Evolutionary conservation across 2,797 vertebrate genomes (phyloP).

Genomic region (Iguana delicatissima): DNA sequence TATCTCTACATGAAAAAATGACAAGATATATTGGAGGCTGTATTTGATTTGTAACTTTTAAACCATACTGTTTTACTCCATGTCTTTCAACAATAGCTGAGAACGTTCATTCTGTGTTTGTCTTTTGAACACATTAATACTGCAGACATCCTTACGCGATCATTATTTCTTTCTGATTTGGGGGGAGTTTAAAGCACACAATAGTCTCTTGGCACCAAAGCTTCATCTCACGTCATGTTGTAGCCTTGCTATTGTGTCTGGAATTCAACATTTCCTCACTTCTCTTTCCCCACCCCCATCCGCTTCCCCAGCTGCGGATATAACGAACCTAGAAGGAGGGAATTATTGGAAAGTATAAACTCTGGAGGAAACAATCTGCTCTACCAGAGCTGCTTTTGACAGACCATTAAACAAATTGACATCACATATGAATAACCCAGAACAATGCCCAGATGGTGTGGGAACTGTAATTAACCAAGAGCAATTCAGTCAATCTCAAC

Average conservation of each 20-base stretch:
- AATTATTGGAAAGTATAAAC: conserved; percentile 36
- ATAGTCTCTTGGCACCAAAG: background rate
- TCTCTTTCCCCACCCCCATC: background rate
- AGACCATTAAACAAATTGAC: conserved; percentile 39
- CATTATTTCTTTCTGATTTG: background rate
- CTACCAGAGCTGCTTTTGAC: conserved; percentile 33
- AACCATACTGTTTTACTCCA: background rate
- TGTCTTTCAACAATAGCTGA: background rate
- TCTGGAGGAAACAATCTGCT: conserved; percentile 13
- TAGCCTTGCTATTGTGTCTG: conserved; percentile 8
- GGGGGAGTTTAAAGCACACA: conserved; percentile 6
- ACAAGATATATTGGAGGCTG: too few species aligned
- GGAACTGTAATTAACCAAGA: conserved; percentile 52
- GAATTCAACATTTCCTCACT: conserved; percentile 32
- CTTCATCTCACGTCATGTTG: background rate
- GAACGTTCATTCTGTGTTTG: background rate
- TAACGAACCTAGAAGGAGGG: conserved; percentile 46
- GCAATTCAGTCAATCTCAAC: conserved; percentile 34
- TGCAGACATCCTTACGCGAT: conserved; percentile 13
- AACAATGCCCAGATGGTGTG: conserved; percentile 38
- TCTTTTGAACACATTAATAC: background rate
- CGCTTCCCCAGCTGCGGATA: conserved; percentile 18
- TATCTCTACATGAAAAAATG: background rate
- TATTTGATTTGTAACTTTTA: background rate
- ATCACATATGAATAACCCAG: conserved; percentile 25